Evolutionary conservation across 2,797 vertebrate genomes (phyloP).

Genomic region (Poeciliopsis gracilis): DNA sequence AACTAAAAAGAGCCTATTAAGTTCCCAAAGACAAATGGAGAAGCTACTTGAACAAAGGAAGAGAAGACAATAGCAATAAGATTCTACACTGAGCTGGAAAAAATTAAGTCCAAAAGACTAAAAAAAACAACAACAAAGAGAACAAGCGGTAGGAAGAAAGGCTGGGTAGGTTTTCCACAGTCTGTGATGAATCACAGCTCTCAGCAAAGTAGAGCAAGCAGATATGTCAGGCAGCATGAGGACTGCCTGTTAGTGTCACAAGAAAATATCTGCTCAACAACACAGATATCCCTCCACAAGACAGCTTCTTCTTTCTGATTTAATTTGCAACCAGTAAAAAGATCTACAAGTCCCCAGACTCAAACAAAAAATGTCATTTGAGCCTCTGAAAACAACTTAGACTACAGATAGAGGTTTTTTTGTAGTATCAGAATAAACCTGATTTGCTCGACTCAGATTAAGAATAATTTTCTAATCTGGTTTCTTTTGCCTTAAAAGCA

Average conservation of each 20-base stretch:
- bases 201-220: slow-evolving; percentile 74
- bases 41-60: slow-evolving; percentile 20
- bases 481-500: slow-evolving; percentile 26
- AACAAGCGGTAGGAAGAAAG: slow-evolving; percentile 51
- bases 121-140: slow-evolving; percentile 17
- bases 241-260: slow-evolving; percentile 71
- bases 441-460: slow-evolving; percentile 25
- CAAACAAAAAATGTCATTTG: slow-evolving; percentile 8
- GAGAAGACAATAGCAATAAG: slow-evolving; percentile 33
- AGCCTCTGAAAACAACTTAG: slow-evolving; percentile 14
- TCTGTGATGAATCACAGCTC: slow-evolving; percentile 77
- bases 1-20: slow-evolving; percentile 26
- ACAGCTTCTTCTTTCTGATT: slow-evolving; percentile 43
- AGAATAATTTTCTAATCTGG: slow-evolving; percentile 18
- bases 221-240: slow-evolving; percentile 72
- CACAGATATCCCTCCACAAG: slow-evolving; percentile 50
- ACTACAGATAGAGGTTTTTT: slow-evolving; percentile 5
- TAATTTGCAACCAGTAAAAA: slow-evolving; percentile 41
- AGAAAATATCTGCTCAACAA: slow-evolving; percentile 68
- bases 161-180: slow-evolving; percentile 66
- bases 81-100: slow-evolving; percentile 26
- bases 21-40: slow-evolving; percentile 42
- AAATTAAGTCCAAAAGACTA: slow-evolving; percentile 9
- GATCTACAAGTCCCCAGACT: slow-evolving; percentile 15
- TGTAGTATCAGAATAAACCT: too few relatives aligned